phyloP scores from a whole-genome alignment of 2,113 vertebrate species.

The Salvelinus alpinus region DNA sequence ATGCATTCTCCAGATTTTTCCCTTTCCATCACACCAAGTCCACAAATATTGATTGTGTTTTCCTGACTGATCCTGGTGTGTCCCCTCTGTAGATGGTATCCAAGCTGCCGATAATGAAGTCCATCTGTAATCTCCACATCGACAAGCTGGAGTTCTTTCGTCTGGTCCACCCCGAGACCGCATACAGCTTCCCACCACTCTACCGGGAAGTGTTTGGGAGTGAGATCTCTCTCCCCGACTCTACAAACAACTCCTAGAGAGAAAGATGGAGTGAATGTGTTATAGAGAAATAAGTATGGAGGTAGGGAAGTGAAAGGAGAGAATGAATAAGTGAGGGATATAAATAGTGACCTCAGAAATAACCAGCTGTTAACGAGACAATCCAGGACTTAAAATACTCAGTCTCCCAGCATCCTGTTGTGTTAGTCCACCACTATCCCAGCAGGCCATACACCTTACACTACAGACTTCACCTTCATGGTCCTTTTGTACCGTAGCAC shows the following conservation, averaged over 20 bases:
- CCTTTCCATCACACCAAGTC: neutral
- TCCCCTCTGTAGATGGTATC: constrained; percentile 79
- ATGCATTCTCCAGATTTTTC: neutral
- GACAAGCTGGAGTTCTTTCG: constrained; percentile 92
- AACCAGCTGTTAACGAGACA: constrained; percentile 70
- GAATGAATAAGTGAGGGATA: constrained; percentile 15
- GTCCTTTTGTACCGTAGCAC: constrained; percentile 68
- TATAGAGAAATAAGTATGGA: constrained; percentile 31
- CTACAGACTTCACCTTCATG: constrained; percentile 60
- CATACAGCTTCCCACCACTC: constrained; percentile 85
- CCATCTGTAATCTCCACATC: constrained; percentile 87
- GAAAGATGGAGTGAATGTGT: constrained; percentile 35
- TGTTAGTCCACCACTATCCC: constrained; percentile 63
- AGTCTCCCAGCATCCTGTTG: constrained; percentile 58
- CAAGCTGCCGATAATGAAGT: constrained; percentile 87
- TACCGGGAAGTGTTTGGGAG: constrained; percentile 89
- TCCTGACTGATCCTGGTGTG: constrained; percentile 17
- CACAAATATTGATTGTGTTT: constrained; percentile 1
- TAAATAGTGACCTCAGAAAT: constrained; percentile 32
- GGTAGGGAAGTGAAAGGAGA: constrained; percentile 42
- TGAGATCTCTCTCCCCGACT: constrained; percentile 79
- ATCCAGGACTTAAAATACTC: constrained; percentile 65
- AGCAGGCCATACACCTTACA: constrained; percentile 70
- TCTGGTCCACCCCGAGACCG: constrained; percentile 85
- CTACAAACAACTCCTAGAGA: constrained; percentile 61